A percentile compares a stretch with the other conserved stretches of the same genome.
Conservation (phyloP, 2,113 vertebrate genomes). For the Prolemur simus region DNA sequence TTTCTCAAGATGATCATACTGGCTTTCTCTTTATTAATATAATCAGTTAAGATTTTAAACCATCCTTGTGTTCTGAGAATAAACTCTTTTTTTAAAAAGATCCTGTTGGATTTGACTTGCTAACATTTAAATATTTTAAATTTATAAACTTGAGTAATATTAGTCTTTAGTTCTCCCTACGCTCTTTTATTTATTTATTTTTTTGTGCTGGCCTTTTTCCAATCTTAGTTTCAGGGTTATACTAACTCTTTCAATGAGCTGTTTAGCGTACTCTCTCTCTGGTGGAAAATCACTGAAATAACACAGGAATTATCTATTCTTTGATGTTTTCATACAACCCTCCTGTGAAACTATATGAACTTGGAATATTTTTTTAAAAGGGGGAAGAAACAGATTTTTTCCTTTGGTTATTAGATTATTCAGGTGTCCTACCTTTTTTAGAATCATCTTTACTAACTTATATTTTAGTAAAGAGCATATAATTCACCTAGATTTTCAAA, state of each 20-base stretch:
- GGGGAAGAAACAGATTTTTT: neutral
- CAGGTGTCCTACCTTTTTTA: neutral
- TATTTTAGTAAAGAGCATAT: neutral
- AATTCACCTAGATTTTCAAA: constrained; percentile 34
- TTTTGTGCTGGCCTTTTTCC: neutral
- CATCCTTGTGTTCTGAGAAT: neutral
- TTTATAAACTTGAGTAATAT: neutral
- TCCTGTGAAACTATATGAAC: neutral
- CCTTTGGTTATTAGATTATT: neutral
- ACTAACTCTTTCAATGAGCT: neutral
- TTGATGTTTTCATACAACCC: neutral
- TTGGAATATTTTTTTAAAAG: neutral
- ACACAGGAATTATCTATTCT: neutral
- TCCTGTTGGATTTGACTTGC: neutral
- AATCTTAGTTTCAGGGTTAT: neutral
- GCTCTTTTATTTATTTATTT: too few relatives aligned
- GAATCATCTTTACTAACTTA: neutral
- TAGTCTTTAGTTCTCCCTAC: neutral
- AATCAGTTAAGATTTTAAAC: constrained; percentile 16
- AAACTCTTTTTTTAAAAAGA: neutral
- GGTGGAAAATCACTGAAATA: neutral
- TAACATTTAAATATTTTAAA: neutral
- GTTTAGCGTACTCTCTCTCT: neutral
- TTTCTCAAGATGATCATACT: neutral
- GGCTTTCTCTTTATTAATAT: neutral